Conservation (phyloP, 2,113 vertebrate species). For the Rissa tridactyla region DNA sequence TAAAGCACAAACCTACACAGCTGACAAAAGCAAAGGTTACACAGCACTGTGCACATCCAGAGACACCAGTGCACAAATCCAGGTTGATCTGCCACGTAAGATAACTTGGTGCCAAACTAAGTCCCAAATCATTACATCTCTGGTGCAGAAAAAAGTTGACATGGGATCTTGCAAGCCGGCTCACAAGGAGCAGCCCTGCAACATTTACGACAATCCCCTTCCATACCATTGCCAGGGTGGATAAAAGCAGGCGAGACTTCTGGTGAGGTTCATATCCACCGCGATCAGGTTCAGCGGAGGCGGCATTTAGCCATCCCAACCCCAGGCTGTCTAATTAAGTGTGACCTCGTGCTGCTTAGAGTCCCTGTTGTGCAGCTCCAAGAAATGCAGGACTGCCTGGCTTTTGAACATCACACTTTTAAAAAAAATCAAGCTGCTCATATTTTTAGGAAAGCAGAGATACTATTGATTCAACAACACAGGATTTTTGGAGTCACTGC, state of each 20-base stretch:
- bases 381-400: not conserved
- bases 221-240: not conserved
- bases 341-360: accelerated
- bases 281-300: not conserved
- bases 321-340: not conserved
- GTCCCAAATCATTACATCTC: not conserved
- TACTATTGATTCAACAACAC: not conserved
- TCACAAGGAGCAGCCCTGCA: not conserved
- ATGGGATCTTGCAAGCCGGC: not conserved
- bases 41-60: not conserved
- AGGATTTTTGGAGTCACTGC: not conserved
- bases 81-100: not conserved
- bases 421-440: not conserved
- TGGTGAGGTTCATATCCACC: not conserved
- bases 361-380: not conserved
- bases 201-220: not conserved
- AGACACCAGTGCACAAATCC: not conserved
- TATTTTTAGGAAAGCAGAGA: not conserved
- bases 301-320: not conserved
- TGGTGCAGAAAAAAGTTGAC: not conserved
- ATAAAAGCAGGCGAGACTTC: not conserved
- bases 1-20: not conserved
- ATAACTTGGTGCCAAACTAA: not conserved
- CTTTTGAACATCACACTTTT: not conserved
- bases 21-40: not conserved